phyloP scores from a whole-genome alignment of 2,113 vertebrate genomes.

The Callospermophilus lateralis region DNA sequence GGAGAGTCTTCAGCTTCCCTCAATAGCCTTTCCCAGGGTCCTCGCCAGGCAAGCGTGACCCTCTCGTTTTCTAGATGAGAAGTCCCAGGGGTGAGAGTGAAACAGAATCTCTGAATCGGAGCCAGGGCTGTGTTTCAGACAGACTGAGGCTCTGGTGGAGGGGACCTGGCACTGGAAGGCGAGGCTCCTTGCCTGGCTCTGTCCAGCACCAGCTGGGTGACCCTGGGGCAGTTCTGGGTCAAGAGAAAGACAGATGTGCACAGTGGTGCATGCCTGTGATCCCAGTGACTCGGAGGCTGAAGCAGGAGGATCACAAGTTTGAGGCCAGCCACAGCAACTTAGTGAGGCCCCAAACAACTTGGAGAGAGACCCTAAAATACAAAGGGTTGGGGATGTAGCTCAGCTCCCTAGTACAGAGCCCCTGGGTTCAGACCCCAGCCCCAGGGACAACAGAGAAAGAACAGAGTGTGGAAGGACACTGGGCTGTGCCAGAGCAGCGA shows the following conservation, averaged over 20 bases:
- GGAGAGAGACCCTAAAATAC: neutral
- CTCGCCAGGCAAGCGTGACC: slow-evolving; percentile 44
- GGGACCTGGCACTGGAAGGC: accelerated
- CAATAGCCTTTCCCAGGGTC: neutral
- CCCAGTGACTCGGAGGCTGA: neutral
- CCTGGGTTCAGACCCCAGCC: neutral
- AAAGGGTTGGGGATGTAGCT: neutral
- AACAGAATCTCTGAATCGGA: neutral
- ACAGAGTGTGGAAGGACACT: neutral
- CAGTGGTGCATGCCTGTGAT: neutral
- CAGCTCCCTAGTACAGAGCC: neutral
- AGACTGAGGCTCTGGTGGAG: accelerated
- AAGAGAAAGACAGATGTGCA: neutral
- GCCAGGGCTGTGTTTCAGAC: accelerated
- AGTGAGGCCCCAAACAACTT: neutral
- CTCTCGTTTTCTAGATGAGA: slow-evolving; percentile 52
- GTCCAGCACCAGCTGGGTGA: neutral
- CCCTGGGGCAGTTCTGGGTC: neutral
- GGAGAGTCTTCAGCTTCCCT: neutral
- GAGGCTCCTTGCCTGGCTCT: neutral
- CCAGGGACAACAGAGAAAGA: too few relatives aligned
- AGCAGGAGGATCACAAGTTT: neutral
- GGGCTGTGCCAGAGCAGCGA: neutral
- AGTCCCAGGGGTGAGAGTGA: neutral
- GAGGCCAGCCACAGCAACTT: neutral